These are phyloP conservation scores for Enteromius anoplus DNA, from an alignment of 2,797 vertebrate genomes.

Conservation along the genomic window DNA sequence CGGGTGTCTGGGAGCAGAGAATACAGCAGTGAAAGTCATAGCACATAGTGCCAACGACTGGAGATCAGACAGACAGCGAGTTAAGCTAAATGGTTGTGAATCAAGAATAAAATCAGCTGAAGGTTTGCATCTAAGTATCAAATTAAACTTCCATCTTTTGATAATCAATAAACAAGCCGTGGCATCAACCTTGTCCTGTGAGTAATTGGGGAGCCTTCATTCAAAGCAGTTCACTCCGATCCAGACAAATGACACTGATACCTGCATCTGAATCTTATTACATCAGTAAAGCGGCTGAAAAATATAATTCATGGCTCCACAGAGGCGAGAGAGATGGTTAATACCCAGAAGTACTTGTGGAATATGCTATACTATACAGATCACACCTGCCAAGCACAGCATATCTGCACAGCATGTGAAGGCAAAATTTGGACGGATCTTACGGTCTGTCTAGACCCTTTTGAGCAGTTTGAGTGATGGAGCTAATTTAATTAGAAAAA, in stretches of 20 bases:
- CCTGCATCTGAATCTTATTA: conserved; percentile 22
- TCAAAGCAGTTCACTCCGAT: neutral
- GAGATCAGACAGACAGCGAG: neutral
- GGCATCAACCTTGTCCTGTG: conserved; percentile 1
- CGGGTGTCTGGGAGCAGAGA: conserved; percentile 26
- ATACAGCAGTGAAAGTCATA: neutral
- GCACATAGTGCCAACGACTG: neutral
- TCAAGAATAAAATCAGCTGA: neutral
- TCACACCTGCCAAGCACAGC: conserved; percentile 21
- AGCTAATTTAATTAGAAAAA: conserved; percentile 18
- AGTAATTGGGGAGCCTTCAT: conserved; percentile 6
- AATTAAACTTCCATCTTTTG: conserved; percentile 12
- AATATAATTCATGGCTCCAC: neutral
- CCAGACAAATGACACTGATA: conserved; percentile 13
- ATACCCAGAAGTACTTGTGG: conserved; percentile 17
- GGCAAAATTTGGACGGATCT: neutral
- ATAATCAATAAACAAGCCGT: conserved; percentile 18
- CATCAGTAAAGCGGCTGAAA: conserved; percentile 9
- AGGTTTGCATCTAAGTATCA: neutral
- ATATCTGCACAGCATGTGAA: neutral
- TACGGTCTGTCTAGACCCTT: conserved; percentile 1
- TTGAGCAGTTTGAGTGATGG: conserved; percentile 4
- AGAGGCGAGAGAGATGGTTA: neutral
- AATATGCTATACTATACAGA: neutral
- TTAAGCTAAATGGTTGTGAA: conserved; percentile 1